Evolutionary conservation across 2,113 vertebrate species (phyloP).

Genomic region (Clinocottus analis): DNA sequence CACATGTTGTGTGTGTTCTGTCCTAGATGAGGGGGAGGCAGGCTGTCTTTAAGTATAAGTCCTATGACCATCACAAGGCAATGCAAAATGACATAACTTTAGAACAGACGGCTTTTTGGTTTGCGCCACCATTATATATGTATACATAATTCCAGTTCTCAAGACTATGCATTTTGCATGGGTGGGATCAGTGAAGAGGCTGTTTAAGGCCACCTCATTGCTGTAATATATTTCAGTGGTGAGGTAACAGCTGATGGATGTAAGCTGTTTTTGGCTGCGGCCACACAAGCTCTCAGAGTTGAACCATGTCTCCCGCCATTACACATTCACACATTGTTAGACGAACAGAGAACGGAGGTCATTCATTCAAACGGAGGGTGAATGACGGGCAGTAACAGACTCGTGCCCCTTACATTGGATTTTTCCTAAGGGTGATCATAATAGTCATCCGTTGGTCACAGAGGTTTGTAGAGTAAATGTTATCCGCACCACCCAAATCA

Average conservation of each 20-base stretch:
- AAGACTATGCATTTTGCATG: slow-evolving; percentile 4
- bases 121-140: slow-evolving; percentile 12
- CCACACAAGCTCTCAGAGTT: neutral
- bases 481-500: neutral
- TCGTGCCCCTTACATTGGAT: neutral
- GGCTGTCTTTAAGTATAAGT: slow-evolving; percentile 59
- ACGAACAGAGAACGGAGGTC: neutral
- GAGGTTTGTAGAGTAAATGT: neutral
- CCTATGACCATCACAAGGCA: slow-evolving; percentile 29
- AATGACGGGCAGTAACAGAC: neutral
- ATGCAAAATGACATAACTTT: slow-evolving; percentile 19
- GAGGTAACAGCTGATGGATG: slow-evolving; percentile 3
- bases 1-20: slow-evolving; percentile 62
- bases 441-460: neutral
- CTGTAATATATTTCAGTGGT: slow-evolving; percentile 9
- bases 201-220: slow-evolving; percentile 3
- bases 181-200: neutral
- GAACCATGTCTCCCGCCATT: neutral
- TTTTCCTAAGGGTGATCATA: neutral
- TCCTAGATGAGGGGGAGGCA: slow-evolving; percentile 64
- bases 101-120: slow-evolving; percentile 17
- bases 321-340: neutral
- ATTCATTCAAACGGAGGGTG: neutral
- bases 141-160: slow-evolving; percentile 9
- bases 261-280: neutral